Conservation (phyloP, 1,140 invertebrate species). For the Penaeus indicus region DNA sequence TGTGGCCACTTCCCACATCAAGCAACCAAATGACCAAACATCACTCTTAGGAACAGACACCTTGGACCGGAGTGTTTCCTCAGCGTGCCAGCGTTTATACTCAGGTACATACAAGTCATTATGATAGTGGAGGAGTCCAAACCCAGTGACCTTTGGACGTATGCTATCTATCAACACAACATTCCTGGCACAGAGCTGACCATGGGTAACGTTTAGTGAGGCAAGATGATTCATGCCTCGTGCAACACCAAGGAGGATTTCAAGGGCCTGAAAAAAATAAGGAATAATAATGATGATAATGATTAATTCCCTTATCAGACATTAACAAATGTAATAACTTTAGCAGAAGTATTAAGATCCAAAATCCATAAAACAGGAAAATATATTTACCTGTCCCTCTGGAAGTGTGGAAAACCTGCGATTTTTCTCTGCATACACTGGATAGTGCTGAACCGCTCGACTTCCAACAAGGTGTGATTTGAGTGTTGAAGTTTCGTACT, state of each 20-base stretch:
- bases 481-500: slow-evolving; percentile 69
- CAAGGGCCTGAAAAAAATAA: slow-evolving; percentile 71
- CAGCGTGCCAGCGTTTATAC: slow-evolving; percentile 82
- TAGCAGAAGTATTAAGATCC: neutral
- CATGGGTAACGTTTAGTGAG: slow-evolving; percentile 78
- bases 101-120: slow-evolving; percentile 72
- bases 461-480: slow-evolving; percentile 79
- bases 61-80: slow-evolving; percentile 75
- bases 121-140: slow-evolving; percentile 76
- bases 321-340: neutral
- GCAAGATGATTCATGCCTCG: slow-evolving; percentile 79
- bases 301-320: neutral
- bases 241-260: slow-evolving; percentile 75
- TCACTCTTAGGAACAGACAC: slow-evolving; percentile 80
- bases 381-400: slow-evolving; percentile 71
- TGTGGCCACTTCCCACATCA: slow-evolving; percentile 87
- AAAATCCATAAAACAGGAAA: neutral
- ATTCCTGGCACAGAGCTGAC: slow-evolving; percentile 80
- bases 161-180: slow-evolving; percentile 76
- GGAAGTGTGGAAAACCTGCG: slow-evolving; percentile 75
- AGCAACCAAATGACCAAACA: slow-evolving; percentile 85
- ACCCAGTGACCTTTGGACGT: slow-evolving; percentile 80
- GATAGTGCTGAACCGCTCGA: slow-evolving; percentile 74
- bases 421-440: slow-evolving; percentile 73
- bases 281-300: neutral